Conservation (phyloP, 2,113 vertebrate genomes). For the Lanius ludovicianus region DNA sequence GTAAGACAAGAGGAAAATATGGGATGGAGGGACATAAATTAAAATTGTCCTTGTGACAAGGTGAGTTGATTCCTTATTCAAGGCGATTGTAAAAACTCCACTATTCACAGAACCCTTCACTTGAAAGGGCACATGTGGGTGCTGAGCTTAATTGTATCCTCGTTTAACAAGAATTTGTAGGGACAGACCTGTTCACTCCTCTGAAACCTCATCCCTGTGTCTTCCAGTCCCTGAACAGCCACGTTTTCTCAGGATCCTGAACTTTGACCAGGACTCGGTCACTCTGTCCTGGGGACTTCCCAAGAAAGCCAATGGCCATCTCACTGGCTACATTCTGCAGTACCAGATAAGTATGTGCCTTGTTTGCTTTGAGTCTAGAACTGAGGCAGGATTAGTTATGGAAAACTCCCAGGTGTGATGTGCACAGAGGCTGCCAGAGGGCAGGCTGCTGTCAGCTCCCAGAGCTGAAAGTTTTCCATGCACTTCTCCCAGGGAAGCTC, state of each 20-base stretch:
- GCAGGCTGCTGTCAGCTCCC: not conserved
- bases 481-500: not conserved
- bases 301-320: slow-evolving; percentile 85
- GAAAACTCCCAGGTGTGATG: not conserved
- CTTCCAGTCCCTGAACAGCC: slow-evolving; percentile 88
- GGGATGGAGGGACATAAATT: not conserved
- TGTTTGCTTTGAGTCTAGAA: not conserved
- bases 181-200: not conserved
- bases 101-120: not conserved
- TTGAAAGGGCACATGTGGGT: not conserved
- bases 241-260: slow-evolving; percentile 83
- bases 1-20: slow-evolving; percentile 71
- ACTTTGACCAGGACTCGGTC: slow-evolving; percentile 81
- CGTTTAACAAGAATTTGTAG: not conserved
- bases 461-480: not conserved
- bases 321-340: slow-evolving; percentile 87
- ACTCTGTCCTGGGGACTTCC: slow-evolving; percentile 88
- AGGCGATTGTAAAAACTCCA: not conserved
- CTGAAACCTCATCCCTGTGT: not conserved
- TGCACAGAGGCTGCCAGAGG: not conserved
- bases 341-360: slow-evolving; percentile 91
- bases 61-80: not conserved
- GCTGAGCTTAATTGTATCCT: not conserved
- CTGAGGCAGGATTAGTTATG: not conserved
- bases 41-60: not conserved